A percentile compares a stretch with the other conserved stretches of the same genome.
Evolutionary conservation across 2,888 invertebrate genomes (phyloP).

Genomic region (Cyclophora punctaria): DNA sequence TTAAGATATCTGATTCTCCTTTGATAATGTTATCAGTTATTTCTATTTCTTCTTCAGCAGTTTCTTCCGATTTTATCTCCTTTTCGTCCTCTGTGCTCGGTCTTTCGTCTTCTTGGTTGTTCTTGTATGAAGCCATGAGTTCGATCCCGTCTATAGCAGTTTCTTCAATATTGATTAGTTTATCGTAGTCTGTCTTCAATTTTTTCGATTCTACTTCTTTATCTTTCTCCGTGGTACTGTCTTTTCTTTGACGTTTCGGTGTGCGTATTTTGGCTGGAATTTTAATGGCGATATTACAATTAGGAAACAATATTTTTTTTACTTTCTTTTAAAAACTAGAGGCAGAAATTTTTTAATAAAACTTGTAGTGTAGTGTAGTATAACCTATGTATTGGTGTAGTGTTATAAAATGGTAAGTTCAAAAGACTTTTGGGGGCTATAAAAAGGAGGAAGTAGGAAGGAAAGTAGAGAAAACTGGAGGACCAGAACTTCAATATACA

Average conservation of each 20-base stretch:
- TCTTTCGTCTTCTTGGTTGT: constrained; percentile 52
- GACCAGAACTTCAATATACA: too few species aligned
- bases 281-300: too few species aligned
- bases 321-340: too few species aligned
- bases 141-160: constrained; percentile 70
- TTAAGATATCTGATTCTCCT: not conserved
- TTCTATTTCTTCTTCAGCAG: constrained; percentile 44
- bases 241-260: constrained; percentile 72
- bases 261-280: constrained; percentile 53
- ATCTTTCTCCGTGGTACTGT: constrained; percentile 75
- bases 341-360: too few species aligned
- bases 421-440: too few species aligned
- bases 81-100: constrained; percentile 60
- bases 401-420: too few species aligned
- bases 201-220: constrained; percentile 57
- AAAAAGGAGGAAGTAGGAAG: too few species aligned
- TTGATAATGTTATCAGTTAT: constrained; percentile 23
- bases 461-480: too few species aligned
- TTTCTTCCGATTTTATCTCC: constrained; percentile 49
- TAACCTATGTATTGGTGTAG: too few species aligned
- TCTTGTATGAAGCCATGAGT: constrained; percentile 61
- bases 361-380: too few species aligned
- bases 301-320: too few species aligned
- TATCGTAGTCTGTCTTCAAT: constrained; percentile 47
- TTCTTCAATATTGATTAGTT: constrained; percentile 60